phyloP scores from a whole-genome alignment of 2,113 vertebrate species.

The Rhinolophus sinicus region DNA sequence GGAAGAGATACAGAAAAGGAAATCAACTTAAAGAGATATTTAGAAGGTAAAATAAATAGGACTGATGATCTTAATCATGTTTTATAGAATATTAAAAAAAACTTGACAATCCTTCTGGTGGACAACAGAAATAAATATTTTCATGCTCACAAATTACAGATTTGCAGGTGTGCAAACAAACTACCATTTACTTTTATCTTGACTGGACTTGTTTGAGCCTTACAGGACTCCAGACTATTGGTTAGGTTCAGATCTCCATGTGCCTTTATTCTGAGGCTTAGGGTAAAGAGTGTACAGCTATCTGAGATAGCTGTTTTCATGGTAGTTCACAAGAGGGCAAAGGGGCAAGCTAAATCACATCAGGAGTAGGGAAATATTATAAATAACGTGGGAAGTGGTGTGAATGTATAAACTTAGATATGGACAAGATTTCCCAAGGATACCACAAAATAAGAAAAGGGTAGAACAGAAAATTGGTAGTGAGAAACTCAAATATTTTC shows the following conservation, averaged over 20 bases:
- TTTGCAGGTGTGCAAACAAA: neutral
- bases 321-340: neutral
- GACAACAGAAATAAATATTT: neutral
- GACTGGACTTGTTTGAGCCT: neutral
- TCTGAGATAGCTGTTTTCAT: neutral
- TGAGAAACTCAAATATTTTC: neutral
- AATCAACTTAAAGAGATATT: neutral
- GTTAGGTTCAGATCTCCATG: neutral
- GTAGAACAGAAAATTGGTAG: neutral
- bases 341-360: neutral
- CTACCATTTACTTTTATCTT: neutral
- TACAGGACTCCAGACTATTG: neutral
- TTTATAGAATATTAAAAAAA: neutral
- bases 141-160: neutral
- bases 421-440: neutral
- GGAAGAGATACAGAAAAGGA: neutral
- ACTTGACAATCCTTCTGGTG: neutral
- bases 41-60: neutral
- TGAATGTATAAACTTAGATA: neutral
- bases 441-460: neutral
- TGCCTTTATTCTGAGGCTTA: neutral
- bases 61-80: neutral
- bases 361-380: neutral
- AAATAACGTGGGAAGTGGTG: neutral
- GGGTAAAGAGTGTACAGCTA: neutral